Evolutionary conservation across 2,113 vertebrate species (phyloP).

Genomic region (Callocephalon fimbriatum): DNA sequence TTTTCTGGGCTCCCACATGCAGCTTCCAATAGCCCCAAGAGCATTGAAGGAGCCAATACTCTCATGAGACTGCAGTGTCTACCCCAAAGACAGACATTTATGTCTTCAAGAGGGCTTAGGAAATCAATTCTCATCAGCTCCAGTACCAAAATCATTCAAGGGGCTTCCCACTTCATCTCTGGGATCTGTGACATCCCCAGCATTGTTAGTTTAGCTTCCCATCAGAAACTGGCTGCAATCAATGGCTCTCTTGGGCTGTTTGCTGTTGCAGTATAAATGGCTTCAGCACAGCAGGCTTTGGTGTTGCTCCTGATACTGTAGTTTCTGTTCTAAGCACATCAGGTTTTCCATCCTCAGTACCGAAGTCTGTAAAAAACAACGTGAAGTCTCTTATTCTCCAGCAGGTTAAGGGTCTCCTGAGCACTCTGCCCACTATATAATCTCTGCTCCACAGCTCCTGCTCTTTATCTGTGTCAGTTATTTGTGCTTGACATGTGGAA

Average conservation of each 20-base stretch:
- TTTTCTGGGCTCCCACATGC: not conserved
- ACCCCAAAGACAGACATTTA: not conserved
- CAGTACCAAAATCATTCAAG: not conserved
- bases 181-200: not conserved
- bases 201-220: not conserved
- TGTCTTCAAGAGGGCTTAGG: not conserved
- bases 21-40: not conserved
- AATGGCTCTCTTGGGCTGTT: not conserved
- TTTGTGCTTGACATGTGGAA: not conserved
- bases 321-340: not conserved
- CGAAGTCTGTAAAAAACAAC: not conserved
- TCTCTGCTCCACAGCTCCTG: not conserved
- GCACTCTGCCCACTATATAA: not conserved
- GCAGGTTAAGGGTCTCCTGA: conserved; percentile 16
- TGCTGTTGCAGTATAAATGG: not conserved
- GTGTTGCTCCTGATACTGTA: not conserved
- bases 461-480: conserved; percentile 12
- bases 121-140: not conserved
- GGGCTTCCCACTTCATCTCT: not conserved
- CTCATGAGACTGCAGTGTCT: not conserved
- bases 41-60: not conserved
- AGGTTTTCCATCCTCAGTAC: not conserved
- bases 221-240: not conserved
- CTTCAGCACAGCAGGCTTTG: not conserved
- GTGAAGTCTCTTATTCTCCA: not conserved